phyloP scores from a whole-genome alignment of 2,888 invertebrate genomes.

The Tetragnatha montana region DNA sequence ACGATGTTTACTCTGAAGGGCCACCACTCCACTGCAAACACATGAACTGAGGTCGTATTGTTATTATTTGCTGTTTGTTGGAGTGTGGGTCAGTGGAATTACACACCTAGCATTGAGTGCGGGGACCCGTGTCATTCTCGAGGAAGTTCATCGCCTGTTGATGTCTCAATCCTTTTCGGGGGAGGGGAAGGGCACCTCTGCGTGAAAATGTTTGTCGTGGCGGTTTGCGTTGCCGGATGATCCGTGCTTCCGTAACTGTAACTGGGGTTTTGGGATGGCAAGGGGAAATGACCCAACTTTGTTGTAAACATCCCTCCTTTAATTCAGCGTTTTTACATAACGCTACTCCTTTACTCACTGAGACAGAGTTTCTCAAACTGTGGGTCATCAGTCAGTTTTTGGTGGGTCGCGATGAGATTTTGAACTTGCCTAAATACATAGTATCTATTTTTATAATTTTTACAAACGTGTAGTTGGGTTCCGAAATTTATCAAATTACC shows the following conservation, averaged over 20 bases:
- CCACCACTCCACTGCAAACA: slow-evolving; percentile 36
- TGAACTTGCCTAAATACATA: no score
- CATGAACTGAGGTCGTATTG: slow-evolving; percentile 29
- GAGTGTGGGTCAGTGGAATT: slow-evolving; percentile 65
- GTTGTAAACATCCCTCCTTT: no score
- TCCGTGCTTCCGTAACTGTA: not conserved
- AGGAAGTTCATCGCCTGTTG: slow-evolving; percentile 45
- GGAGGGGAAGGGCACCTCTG: not conserved
- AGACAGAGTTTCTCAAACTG: no score
- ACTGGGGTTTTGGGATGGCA: no score
- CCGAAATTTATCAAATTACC: no score
- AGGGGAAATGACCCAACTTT: no score
- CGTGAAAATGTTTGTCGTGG: slow-evolving; percentile 1
- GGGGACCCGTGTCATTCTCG: slow-evolving; percentile 30
- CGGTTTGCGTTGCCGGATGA: not conserved
- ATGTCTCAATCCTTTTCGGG: slow-evolving; percentile 48
- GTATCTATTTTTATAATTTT: no score
- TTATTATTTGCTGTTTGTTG: slow-evolving; percentile 51
- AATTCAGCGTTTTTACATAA: no score
- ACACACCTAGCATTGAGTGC: slow-evolving; percentile 51
- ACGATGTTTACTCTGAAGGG: slow-evolving; percentile 48
- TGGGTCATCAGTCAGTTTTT: no score
- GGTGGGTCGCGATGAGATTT: no score
- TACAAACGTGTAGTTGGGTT: no score
- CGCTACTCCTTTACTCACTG: no score